Conservation (phyloP, 1,140 invertebrate species). For the Drosophila ficusphila region DNA sequence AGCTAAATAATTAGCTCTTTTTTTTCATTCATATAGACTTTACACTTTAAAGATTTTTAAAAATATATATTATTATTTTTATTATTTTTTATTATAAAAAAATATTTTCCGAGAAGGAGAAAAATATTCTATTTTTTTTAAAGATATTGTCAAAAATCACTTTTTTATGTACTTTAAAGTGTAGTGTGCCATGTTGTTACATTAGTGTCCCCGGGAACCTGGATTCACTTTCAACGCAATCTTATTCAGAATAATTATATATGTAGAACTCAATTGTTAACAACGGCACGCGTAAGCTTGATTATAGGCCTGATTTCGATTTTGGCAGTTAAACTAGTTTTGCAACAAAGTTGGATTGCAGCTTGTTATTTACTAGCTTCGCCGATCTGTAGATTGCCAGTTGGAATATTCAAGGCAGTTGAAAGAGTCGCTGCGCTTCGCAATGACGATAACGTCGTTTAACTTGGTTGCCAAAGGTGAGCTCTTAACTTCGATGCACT, state of each 20-base stretch:
- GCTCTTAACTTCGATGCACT: not conserved
- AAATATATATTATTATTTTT: too few species aligned
- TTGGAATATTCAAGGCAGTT: constrained; percentile 8
- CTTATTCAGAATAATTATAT: not conserved
- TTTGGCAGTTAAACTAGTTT: constrained; percentile 41
- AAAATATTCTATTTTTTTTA: too few species aligned
- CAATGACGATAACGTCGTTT: constrained; percentile 41
- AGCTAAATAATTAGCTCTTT: too few species aligned
- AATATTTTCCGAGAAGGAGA: too few species aligned
- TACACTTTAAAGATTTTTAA: too few species aligned
- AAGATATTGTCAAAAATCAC: not conserved
- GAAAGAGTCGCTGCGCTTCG: constrained; percentile 15
- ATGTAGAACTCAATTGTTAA: constrained; percentile 6
- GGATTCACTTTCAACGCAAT: constrained; percentile 6
- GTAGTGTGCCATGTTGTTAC: not conserved
- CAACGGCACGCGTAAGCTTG: constrained; percentile 25
- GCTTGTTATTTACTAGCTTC: constrained; percentile 1
- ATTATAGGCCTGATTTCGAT: not conserved
- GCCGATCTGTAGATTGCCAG: constrained; percentile 8
- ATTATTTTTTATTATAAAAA: too few species aligned
- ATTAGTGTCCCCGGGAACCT: not conserved
- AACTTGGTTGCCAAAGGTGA: constrained; percentile 37
- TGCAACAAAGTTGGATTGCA: not conserved
- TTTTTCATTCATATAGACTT: too few species aligned
- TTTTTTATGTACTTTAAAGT: not conserved